phyloP scores from a whole-genome alignment of 2,113 vertebrate species.

The Gymnorhina tibicen region DNA sequence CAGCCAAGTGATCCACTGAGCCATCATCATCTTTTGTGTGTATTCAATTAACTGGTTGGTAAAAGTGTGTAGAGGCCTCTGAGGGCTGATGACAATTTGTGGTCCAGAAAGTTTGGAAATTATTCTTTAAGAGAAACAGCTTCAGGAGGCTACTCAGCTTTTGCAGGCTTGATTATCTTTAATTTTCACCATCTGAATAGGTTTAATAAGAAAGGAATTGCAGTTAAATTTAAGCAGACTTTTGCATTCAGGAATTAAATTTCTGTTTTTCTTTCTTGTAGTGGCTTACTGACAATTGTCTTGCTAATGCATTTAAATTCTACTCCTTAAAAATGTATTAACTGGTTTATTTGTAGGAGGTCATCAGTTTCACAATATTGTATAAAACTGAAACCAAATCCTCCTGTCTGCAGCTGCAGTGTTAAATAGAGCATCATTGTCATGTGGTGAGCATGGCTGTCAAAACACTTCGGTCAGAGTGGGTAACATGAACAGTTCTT shows the following conservation, averaged over 20 bases:
- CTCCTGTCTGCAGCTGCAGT: conserved; percentile 48
- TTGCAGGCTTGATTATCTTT: not conserved
- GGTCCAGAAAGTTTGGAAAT: not conserved
- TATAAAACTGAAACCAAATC: conserved; percentile 50
- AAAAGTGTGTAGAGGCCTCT: not conserved
- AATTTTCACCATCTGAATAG: not conserved
- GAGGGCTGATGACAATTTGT: not conserved
- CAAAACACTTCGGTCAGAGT: conserved; percentile 55
- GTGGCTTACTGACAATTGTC: not conserved
- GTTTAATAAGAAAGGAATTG: not conserved
- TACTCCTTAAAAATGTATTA: conserved; percentile 13
- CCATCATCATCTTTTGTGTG: not conserved
- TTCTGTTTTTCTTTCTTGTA: not conserved
- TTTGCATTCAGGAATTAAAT: not conserved
- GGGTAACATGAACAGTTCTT: conserved; percentile 52
- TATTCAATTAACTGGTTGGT: not conserved
- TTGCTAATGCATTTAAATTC: not conserved
- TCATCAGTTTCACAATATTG: conserved; percentile 30
- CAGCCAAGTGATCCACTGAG: not conserved
- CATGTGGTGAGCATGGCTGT: conserved; percentile 59
- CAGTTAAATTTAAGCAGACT: not conserved
- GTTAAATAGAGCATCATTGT: conserved; percentile 59
- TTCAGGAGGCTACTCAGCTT: not conserved
- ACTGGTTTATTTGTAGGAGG: conserved; percentile 5
- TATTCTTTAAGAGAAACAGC: not conserved